Base-by-base conservation (phyloP, 2,888 invertebrate species). In the Vanessa cardui region DNA sequence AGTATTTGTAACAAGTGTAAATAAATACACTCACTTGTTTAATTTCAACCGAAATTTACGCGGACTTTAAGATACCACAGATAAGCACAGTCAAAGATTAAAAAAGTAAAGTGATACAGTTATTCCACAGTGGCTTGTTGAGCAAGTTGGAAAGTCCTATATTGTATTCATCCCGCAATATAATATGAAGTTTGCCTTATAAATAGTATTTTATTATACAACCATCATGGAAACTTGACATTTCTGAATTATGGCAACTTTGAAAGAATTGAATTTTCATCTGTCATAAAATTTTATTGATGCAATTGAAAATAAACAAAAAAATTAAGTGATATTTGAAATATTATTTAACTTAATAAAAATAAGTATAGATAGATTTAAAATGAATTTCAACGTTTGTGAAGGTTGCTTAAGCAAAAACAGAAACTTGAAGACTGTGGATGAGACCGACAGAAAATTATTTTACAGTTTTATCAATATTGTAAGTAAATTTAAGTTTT, bases 331-430 rank as follows among this genome's bases (percentile, higher is more conserved):
- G 21, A 15, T 1, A 15, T 26, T 6, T 54, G 7, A 54, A 54
- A 31, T 58, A 15, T 62, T 16, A 33, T 16, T 12, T 18, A 58
- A 58, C 5, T 52, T 16, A 16, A 16, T 45, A 7, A 33, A 44
- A 16, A 44, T 21, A 45, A 59, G 26, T 52, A 47, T 31, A 62
- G n/a, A n/a, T 26, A 26, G 0, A 62, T 59, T 47, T 21, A 59
- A 61, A 33, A 54, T 69, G 58, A 64, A 58, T 16, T 39, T 52
- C 7, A 64, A 58, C 44, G 62, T 73, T 15, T 85, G 85, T 68
- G 78, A 78, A 64, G 85, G 83, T 21, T 85, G 85, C 68, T 69
- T 85, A 21, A 82, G 82, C 69, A 72, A 74, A 3, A 82, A 82
- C 54, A 76, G 82, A 5, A 78, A 77, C 45, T 69, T 83, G 45